These are phyloP conservation scores for Toxotes lorentzi DNA, from an alignment of 2,797 vertebrate species.

Conservation along the genomic window DNA sequence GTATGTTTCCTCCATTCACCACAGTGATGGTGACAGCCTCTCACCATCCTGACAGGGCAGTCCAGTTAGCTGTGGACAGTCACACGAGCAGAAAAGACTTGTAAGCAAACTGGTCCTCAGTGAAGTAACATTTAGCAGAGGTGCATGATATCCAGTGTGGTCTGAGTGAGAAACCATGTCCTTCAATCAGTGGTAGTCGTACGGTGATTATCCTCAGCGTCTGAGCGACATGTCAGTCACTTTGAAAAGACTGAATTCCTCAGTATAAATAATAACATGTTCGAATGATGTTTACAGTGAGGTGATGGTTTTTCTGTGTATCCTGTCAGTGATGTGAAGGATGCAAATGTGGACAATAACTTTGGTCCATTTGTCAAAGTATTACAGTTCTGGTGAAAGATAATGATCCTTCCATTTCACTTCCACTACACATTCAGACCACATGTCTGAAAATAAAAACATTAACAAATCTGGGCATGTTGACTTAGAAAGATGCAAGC, in stretches of 20 bases:
- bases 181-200: constrained; percentile 54
- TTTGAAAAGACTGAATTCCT: background rate
- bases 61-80: constrained; percentile 72
- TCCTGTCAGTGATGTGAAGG: no score
- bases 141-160: constrained; percentile 74
- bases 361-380: background rate
- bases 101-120: constrained; percentile 80
- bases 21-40: constrained; percentile 76
- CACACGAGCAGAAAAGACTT: constrained; percentile 75
- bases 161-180: constrained; percentile 68
- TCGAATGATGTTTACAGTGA: no score
- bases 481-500: no score
- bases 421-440: no score
- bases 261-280: background rate
- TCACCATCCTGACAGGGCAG: constrained; percentile 80
- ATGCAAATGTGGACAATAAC: background rate
- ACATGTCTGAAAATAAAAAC: no score
- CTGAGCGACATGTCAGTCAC: background rate
- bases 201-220: constrained; percentile 34
- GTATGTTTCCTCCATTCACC: constrained; percentile 72
- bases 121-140: constrained; percentile 76
- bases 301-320: no score
- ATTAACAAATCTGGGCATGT: no score
- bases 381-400: background rate
- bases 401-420: no score